Conservation (phyloP, 1,140 invertebrate species). For the Holcopasites calliopsidis region DNA sequence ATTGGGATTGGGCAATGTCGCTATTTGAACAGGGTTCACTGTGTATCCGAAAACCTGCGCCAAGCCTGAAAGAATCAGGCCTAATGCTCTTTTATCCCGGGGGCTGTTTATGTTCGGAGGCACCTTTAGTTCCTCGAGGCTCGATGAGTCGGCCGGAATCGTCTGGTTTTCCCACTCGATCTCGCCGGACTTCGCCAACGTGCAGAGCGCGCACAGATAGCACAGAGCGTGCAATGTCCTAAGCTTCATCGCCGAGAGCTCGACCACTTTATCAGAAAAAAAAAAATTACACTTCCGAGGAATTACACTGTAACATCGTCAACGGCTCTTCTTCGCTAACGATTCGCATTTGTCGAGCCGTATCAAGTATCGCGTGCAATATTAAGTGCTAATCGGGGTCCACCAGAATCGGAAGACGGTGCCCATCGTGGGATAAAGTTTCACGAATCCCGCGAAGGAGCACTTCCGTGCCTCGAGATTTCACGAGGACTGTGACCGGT, state of each 20-base stretch:
- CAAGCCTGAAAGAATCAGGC: slow-evolving; percentile 72
- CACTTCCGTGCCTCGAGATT: slow-evolving; percentile 19
- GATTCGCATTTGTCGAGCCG: background rate
- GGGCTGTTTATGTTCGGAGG: background rate
- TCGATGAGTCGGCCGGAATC: background rate
- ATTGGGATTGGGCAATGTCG: slow-evolving; percentile 67
- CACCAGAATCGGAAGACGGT: background rate
- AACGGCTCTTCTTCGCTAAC: background rate
- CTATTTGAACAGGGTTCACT: slow-evolving; percentile 67
- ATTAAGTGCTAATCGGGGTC: background rate
- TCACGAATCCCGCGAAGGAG: background rate
- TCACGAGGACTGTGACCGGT: slow-evolving; percentile 32
- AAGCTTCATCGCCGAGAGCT: slow-evolving; percentile 12
- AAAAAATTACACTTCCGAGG: slow-evolving; percentile 14
- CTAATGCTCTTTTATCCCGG: slow-evolving; percentile 73
- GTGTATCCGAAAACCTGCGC: slow-evolving; percentile 73
- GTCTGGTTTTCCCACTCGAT: background rate
- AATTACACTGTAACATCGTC: background rate
- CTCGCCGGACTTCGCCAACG: background rate
- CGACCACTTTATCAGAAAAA: background rate
- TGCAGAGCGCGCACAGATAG: slow-evolving; percentile 22
- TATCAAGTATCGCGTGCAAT: background rate
- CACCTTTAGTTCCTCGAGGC: background rate
- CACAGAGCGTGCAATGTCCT: slow-evolving; percentile 11
- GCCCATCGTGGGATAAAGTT: background rate